These are phyloP conservation scores for Loris lydekkerianus DNA, from an alignment of 2,797 vertebrate species.

Conservation along the genomic window DNA sequence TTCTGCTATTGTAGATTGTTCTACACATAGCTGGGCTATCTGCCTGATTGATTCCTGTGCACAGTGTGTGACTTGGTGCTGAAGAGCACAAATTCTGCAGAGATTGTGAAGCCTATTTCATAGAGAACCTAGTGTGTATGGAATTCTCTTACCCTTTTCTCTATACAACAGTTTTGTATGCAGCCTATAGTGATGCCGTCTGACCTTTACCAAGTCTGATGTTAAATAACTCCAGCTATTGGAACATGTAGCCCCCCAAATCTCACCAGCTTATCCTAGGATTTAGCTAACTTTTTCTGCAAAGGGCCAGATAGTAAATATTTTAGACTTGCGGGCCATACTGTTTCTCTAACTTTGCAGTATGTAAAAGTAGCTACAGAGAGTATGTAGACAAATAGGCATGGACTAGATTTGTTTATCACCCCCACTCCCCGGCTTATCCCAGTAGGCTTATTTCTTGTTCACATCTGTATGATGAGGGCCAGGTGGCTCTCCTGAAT, in stretches of 20 bases:
- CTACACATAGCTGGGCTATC: background rate
- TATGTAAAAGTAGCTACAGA: background rate
- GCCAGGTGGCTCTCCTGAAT: background rate
- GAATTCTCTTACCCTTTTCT: slow-evolving; percentile 40
- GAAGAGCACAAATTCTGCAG: background rate
- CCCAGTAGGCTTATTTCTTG: background rate
- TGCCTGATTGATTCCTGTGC: background rate
- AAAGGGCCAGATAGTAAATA: slow-evolving; percentile 25
- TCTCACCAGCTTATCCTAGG: slow-evolving; percentile 1
- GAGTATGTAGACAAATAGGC: background rate
- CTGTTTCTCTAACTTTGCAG: background rate
- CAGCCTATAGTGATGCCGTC: slow-evolving; percentile 15
- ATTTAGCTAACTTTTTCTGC: background rate
- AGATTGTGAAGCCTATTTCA: background rate
- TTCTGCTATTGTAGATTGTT: background rate
- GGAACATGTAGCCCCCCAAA: background rate
- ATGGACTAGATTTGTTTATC: background rate
- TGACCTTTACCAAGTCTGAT: slow-evolving; percentile 38
- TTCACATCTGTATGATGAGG: slow-evolving; percentile 10
- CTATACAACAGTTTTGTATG: background rate
- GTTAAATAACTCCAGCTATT: slow-evolving; percentile 49
- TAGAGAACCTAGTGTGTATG: background rate
- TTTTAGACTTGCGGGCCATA: background rate
- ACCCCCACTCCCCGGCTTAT: background rate
- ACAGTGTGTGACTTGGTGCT: background rate